Conservation (phyloP, 2,797 vertebrate species). For the Ciconia nigra region DNA sequence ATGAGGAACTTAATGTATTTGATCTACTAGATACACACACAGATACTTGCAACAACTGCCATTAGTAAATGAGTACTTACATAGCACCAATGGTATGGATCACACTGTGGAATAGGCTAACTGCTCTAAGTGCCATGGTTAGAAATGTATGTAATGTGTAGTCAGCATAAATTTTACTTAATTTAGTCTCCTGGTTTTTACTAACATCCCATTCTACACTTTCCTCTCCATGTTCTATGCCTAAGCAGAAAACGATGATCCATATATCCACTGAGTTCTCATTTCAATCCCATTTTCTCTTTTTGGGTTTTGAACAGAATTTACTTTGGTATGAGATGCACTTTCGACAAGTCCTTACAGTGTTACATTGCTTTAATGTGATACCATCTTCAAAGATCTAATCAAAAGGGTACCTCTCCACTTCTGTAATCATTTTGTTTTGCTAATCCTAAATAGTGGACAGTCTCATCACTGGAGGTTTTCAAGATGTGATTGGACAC, state of each 20-base stretch:
- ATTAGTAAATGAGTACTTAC: neutral
- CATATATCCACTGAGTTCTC: neutral
- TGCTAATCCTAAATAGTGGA: neutral
- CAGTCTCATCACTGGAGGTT: neutral
- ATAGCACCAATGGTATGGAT: neutral
- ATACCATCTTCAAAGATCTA: neutral
- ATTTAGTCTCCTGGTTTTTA: neutral
- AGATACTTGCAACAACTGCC: neutral
- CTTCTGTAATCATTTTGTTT: neutral
- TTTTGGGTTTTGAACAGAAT: neutral
- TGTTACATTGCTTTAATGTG: accelerated
- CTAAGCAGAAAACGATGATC: neutral
- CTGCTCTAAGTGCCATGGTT: neutral
- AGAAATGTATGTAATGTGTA: neutral
- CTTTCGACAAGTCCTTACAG: neutral
- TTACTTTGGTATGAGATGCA: neutral
- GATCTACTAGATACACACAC: neutral
- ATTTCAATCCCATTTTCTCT: neutral
- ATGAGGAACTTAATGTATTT: neutral
- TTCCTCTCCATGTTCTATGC: neutral
- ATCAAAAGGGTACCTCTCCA: neutral
- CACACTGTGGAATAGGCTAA: neutral
- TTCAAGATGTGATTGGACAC: neutral
- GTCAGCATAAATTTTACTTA: neutral
- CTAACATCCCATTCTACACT: neutral